Base-by-base conservation (phyloP, 2,888 invertebrate species). In the Thyatira batis region DNA sequence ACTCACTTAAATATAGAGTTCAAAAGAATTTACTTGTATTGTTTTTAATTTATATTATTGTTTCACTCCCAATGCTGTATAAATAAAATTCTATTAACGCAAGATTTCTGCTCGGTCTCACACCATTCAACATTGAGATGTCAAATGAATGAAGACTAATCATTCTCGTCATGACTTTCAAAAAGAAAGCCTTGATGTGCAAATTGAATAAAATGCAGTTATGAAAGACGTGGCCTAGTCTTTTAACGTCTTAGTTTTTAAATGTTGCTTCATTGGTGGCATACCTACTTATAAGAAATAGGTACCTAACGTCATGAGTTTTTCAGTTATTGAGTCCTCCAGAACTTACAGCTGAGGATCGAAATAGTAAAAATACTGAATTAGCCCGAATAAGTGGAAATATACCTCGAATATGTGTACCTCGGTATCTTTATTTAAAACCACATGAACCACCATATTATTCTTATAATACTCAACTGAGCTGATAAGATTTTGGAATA, bases 61-160 rank as follows among this genome's bases (percentile, higher is more conserved):
- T 69, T 65, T 70, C 67, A 67, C 73, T 71, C 65, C 62, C n/a
- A 39, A 33, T 33, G 39, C 39, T 39, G 27, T 48, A 48, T 48
- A 27, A 48, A 27, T n/a, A n/a, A n/a, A n/a, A n/a, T 48, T 21
- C 11, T 20, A 48, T 58, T 56, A 56, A 57, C 71, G 75, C 82
- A 82, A 84, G 82, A 88, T 86, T 87, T 85, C 76, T 78, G 78
- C 67, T 61, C 60, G 57, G 64, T 67, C 70, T 78, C 74, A 73
- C 76, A 73, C 73, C 72, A 65, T 69, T 74, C 77, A 82, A 71
- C 78, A 89, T 89, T 87, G 86, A 87, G 85, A 87, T 78, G 91
- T 91, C 90, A 88, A 67, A 69, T 61, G 71, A 89, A 91, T 91
- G 85, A 91, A 91, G 91, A 91, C 84, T 85, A 88, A 91, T 89